Percentiles rank a stretch among this genome's conserved stretches.
phyloP scores from a whole-genome alignment of 2,888 invertebrate genomes.

The Homarus gammarus region DNA sequence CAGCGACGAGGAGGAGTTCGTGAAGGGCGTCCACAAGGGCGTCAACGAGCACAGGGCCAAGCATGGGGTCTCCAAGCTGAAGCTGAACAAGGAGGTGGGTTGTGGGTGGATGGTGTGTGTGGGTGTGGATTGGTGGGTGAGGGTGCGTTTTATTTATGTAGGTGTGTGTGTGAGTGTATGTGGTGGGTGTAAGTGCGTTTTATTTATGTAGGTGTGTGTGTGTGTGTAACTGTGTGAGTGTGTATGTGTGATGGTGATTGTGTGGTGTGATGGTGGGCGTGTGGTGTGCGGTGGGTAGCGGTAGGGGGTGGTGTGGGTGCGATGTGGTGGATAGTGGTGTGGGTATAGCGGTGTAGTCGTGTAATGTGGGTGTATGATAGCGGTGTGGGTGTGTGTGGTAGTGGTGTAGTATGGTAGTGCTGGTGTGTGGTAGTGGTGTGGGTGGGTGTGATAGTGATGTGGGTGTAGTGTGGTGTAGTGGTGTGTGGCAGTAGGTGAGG shows the following conservation, averaged over 20 bases:
- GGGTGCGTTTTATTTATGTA: not conserved
- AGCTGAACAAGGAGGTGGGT: conserved; percentile 74
- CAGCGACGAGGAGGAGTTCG: conserved; percentile 74
- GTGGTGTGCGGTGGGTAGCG: not conserved
- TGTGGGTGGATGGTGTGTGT: not conserved
- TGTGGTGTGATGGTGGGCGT: not conserved
- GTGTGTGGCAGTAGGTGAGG: not conserved
- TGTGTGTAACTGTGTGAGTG: not conserved
- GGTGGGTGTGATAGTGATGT: not conserved
- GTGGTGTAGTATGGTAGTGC: not conserved
- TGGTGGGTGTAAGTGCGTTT: not conserved
- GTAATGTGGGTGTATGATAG: conserved; percentile 4
- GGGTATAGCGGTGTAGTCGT: not conserved
- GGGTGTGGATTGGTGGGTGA: not conserved
- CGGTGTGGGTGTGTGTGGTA: conserved; percentile 12
- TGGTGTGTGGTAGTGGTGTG: not conserved
- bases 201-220: not conserved
- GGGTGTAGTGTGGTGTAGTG: not conserved
- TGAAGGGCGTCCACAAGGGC: conserved; percentile 66
- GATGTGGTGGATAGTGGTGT: too few species aligned
- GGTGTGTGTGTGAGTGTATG: conserved; percentile 2
- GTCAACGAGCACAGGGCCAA: conserved; percentile 76
- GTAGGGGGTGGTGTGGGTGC: not conserved
- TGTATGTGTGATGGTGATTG: conserved; percentile 11
- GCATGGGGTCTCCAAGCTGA: conserved; percentile 75